Base-by-base conservation (phyloP, 2,113 vertebrate species). In the Takifugu flavidus region DNA sequence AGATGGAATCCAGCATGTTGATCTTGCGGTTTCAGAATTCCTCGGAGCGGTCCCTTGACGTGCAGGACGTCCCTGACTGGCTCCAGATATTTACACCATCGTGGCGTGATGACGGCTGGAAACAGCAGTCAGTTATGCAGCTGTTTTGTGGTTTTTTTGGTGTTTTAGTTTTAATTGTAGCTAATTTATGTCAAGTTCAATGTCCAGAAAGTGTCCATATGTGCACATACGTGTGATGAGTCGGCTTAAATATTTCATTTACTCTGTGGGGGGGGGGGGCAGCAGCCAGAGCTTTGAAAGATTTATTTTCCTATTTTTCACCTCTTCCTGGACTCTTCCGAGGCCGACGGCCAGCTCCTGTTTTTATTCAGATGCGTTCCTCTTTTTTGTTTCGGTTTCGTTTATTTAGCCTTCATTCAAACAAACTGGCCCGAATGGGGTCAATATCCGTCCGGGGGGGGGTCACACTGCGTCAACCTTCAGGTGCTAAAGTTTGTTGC, bases 231-330 rank as follows among this genome's bases (percentile, higher is more conserved):
- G 25, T 67, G 63, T 78, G 70, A 61, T 47, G 63, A 66, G 64
- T 56, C 61, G 5, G 56, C 25, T 76, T 82, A 57, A 84, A 82
- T 82, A 75, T 73, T 77, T 79, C 3, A 84, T 67, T 51, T 43
- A 52, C 60, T 58, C 14, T 49, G 76, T 75, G 73, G 74, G 70
- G 51, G 53, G 46, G 54, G 42, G 62, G 59, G 68, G 72, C 52
- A 64, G 51, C 53, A 58, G 56, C 13, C 47, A 13, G n/a, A 25
- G 52, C 56, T 4, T 3, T 70, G 55, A 65, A 74, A 13, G 1
- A 34, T 59, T 62, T 62, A 56, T 60, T 77, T 79, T 77, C 20
- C 20, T 31, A 77, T 59, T 70, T 62, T 56, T 62, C 56, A 43
- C 47, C 49, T 72, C 29, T 62, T 73, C 64, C 62, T 25, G 11